These are phyloP conservation scores for Lumbricus terrestris DNA, from an alignment of 2,888 invertebrate genomes.

Conservation along the genomic window DNA sequence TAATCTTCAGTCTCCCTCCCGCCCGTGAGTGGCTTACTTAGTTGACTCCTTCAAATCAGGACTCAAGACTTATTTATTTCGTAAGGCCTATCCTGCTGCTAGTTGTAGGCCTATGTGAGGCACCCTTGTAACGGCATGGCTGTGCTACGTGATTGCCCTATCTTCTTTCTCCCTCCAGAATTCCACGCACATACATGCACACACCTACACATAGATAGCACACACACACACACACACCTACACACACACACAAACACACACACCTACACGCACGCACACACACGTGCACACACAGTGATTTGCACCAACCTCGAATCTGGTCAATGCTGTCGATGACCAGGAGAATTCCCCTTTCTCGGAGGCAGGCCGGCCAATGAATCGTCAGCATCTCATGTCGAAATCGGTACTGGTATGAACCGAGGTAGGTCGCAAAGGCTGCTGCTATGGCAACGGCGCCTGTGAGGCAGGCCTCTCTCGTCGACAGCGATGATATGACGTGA, in stretches of 20 bases:
- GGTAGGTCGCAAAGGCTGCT: slow-evolving; percentile 54
- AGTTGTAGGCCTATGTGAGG: too few species aligned
- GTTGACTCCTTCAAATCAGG: too few species aligned
- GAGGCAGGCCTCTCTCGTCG: slow-evolving; percentile 48
- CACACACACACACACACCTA: background rate
- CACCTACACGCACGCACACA: too few species aligned
- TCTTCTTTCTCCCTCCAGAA: too few species aligned
- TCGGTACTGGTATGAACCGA: slow-evolving; percentile 57
- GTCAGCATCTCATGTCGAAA: slow-evolving; percentile 57
- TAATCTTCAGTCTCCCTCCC: too few species aligned
- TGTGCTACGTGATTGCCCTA: too few species aligned
- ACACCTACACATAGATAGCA: background rate
- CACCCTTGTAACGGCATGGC: too few species aligned
- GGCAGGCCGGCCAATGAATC: slow-evolving; percentile 57
- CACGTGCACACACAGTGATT: background rate
- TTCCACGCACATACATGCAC: background rate
- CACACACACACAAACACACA: too few species aligned
- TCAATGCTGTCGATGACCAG: slow-evolving; percentile 56
- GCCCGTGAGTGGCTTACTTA: too few species aligned
- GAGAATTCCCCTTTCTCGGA: slow-evolving; percentile 56
- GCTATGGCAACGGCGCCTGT: slow-evolving; percentile 56
- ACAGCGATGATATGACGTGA: slow-evolving; percentile 49
- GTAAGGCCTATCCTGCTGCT: too few species aligned
- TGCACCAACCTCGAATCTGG: slow-evolving; percentile 48
- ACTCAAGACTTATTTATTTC: too few species aligned